Conservation (phyloP, 2,797 vertebrate species). For the Setipinna tenuifilis region DNA sequence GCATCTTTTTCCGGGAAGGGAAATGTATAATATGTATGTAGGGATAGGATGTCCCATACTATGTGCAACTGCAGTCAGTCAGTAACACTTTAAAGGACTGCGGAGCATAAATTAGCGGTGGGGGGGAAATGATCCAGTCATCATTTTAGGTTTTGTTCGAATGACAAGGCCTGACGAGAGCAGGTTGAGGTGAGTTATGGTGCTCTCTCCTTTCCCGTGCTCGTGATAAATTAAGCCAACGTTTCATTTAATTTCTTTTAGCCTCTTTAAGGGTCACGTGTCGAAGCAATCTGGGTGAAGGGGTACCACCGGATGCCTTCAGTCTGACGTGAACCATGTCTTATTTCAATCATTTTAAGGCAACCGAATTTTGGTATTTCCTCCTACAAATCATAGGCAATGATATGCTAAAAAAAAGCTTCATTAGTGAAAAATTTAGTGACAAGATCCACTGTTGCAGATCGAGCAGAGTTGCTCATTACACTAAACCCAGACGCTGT, state of each 20-base stretch:
- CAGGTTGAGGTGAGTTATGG: slow-evolving; percentile 10
- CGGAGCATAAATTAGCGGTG: background rate
- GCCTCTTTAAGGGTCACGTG: background rate
- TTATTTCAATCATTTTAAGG: background rate
- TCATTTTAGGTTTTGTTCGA: slow-evolving; percentile 13
- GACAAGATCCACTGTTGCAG: background rate
- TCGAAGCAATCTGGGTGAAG: background rate
- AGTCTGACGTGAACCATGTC: background rate
- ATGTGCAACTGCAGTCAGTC: background rate
- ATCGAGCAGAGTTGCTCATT: slow-evolving; percentile 48
- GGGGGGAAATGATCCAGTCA: background rate
- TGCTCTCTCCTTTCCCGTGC: background rate
- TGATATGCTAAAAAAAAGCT: background rate
- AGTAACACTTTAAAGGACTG: background rate
- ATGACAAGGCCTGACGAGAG: background rate
- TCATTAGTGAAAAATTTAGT: background rate
- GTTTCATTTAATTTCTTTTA: background rate
- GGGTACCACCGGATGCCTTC: background rate
- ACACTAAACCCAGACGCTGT: slow-evolving; percentile 43
- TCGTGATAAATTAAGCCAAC: slow-evolving; percentile 26
- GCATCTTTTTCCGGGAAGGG: background rate
- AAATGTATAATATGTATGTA: background rate
- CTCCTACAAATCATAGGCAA: background rate
- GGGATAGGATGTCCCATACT: background rate
- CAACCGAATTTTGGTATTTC: background rate